Base-by-base conservation (phyloP, 2,888 invertebrate species). In the Meghimatium bilineatum region DNA sequence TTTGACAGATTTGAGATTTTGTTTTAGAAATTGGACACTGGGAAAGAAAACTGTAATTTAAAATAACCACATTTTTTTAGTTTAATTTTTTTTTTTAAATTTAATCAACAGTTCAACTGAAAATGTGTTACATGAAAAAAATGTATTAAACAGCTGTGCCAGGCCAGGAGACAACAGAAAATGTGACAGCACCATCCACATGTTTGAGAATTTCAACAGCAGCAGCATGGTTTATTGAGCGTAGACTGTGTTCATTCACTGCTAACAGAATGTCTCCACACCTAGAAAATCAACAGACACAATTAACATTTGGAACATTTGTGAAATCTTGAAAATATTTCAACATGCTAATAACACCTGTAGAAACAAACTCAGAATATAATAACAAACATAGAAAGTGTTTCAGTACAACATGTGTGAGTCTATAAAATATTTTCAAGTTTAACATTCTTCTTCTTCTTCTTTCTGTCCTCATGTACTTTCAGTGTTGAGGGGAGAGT, bases 161-260 rank as follows among this genome's bases (percentile, higher is more conserved):
- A n/a, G 94, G 94, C 94, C 94, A 94, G 12, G 94, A 94, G 23
- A 94, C 94, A 26, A 94, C 93, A 69, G 92, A 92, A 75, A 94
- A 89, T 20, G 92, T 92, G 32, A 94, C 94, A 72, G 92, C 92
- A 29, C 94, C 93, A 52, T 89, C 89, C 10, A 93, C 92, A 80
- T 93, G 90, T 87, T 94, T 94, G 77, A 94, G 91, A 83, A 94
- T 91, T 72, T 92, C 90, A 34, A 94, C 94, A 32, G 94, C 94
- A 71, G 92, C 91, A 26, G 92, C 88, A 89, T 94, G 94, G 6
- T 93, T 90, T 63, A 94, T 91, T 75, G 90, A 90, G 77, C 93
- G 93, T 77, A 94, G 88, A 71, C 92, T 92, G 76, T 92, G 91
- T 52, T 93, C 93, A 89, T 94, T 94, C 14, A 94, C 94, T 69